Conservation (phyloP, 92 coral and sea anemone species). For the Zoanthus gigantus region DNA sequence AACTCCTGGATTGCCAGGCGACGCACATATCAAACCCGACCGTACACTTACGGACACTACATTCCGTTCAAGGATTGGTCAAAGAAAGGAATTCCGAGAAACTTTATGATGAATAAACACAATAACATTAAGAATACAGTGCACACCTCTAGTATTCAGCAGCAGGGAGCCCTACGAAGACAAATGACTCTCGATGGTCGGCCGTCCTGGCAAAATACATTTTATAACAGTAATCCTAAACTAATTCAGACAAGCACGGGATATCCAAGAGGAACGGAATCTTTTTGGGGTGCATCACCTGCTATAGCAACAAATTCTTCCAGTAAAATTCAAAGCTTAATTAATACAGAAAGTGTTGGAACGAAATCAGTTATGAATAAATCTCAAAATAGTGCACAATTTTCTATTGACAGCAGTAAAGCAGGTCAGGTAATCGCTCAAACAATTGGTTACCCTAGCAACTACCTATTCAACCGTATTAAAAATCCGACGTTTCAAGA, state of each 20-base stretch:
- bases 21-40: conserved; percentile 10
- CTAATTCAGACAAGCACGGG: background rate
- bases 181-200: background rate
- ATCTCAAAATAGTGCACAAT: background rate
- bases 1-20: conserved; percentile 1
- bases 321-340: background rate
- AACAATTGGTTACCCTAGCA: background rate
- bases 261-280: background rate
- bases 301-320: background rate
- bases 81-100: conserved; percentile 29
- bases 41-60: background rate
- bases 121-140: background rate
- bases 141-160: background rate
- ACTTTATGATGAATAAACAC: background rate
- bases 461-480: background rate
- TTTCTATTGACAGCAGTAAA: background rate
- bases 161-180: background rate
- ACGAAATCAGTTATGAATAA: background rate
- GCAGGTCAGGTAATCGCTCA: conserved; percentile 1
- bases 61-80: conserved; percentile 47
- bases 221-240: background rate
- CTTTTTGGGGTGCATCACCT: conserved; percentile 29
- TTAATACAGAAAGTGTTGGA: background rate
- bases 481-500: background rate
- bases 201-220: background rate